A percentile compares a stretch with the other conserved stretches of the same genome.
Evolutionary conservation across 2,888 invertebrate genomes (phyloP).

Genomic region (Agrenia bidenticulata): DNA sequence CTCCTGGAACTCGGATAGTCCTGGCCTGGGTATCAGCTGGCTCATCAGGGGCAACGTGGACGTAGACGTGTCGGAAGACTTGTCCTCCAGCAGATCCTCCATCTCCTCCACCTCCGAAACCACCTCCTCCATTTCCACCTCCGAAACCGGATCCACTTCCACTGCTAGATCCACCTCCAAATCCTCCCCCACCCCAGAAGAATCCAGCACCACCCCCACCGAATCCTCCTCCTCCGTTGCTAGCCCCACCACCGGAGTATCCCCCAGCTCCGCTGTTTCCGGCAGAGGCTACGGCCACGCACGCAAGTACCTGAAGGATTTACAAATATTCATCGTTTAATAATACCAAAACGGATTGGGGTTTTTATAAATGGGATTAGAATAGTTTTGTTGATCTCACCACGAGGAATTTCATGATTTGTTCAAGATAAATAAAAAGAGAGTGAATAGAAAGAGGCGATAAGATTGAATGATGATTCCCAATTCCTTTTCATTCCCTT

Average conservation of each 20-base stretch:
- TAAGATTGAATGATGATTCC: constrained; percentile 21
- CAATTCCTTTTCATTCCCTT: constrained; percentile 1
- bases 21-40: constrained; percentile 57
- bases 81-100: constrained; percentile 13
- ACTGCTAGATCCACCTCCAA: constrained; percentile 9
- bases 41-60: constrained; percentile 85
- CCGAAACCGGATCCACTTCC: constrained; percentile 21
- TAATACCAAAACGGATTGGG: neutral
- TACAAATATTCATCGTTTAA: neutral
- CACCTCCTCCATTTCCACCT: constrained; percentile 15
- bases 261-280: constrained; percentile 13
- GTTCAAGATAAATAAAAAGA: neutral
- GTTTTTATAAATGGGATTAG: neutral
- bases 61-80: constrained; percentile 60
- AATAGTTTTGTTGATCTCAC: constrained; percentile 23
- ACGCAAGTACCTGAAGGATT: constrained; percentile 24
- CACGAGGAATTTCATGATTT: constrained; percentile 32
- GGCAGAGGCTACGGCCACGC: constrained; percentile 33
- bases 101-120: constrained; percentile 14
- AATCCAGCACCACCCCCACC: neutral
- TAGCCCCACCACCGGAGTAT: constrained; percentile 6
- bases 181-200: neutral
- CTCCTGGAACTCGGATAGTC: constrained; percentile 51
- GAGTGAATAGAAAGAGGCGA: neutral
- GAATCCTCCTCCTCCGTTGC: neutral